A percentile compares a stretch with the other conserved stretches of the same genome.
Evolutionary conservation across 2,113 vertebrate species (phyloP).

Genomic region (Malurus cyaneus): DNA sequence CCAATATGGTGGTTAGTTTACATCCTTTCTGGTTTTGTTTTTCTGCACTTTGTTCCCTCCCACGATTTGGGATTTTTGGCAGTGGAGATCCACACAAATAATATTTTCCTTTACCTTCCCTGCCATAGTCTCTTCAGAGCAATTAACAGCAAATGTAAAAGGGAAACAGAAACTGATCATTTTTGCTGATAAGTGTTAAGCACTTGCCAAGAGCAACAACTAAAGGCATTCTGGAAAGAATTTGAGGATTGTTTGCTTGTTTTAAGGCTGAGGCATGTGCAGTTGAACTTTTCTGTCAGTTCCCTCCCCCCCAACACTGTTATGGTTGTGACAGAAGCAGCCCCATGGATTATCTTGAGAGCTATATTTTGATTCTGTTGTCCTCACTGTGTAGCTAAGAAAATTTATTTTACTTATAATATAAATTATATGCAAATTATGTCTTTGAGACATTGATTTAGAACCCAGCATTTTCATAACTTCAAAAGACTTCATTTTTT

Average conservation of each 20-base stretch:
- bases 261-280: neutral
- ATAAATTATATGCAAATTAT: neutral
- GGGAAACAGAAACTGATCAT: neutral
- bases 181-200: slow-evolving; percentile 8
- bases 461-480: neutral
- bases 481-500: neutral
- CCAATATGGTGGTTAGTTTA: neutral
- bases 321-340: neutral
- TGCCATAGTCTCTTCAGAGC: neutral
- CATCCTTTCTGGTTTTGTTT: neutral
- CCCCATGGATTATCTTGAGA: neutral
- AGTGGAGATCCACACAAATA: neutral
- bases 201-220: neutral
- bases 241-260: neutral
- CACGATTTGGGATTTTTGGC: neutral
- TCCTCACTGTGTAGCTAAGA: neutral
- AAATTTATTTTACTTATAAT: neutral
- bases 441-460: neutral
- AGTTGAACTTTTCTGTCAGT: neutral
- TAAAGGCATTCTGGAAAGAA: neutral
- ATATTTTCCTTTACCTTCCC: neutral
- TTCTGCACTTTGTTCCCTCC: neutral
- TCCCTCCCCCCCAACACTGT: neutral
- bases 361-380: neutral
- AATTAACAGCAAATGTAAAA: neutral